These are phyloP conservation scores for Sander lucioperca DNA, from an alignment of 2,113 vertebrate species.

Conservation along the genomic window DNA sequence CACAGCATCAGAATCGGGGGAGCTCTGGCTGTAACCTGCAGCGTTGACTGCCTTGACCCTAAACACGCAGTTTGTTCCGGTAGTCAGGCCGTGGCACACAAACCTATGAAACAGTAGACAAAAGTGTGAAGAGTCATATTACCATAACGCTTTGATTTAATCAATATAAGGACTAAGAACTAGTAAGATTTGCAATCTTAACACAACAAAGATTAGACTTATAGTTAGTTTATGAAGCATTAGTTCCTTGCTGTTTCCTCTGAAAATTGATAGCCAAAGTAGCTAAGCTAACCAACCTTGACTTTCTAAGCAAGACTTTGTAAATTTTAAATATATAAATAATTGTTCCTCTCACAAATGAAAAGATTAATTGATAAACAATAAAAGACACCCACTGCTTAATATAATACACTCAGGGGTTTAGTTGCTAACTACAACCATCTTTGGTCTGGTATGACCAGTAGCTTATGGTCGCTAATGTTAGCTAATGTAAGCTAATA, in stretches of 20 bases:
- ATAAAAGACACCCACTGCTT: no score
- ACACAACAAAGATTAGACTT: not conserved
- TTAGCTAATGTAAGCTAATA: no score
- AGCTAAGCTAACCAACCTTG: no score
- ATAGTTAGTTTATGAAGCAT: not conserved
- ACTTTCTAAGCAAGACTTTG: no score
- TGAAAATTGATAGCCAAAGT: not conserved
- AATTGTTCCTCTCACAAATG: not conserved
- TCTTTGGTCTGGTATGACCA: no score
- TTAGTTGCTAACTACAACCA: no score
- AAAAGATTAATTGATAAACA: no score
- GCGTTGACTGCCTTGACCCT: constrained; percentile 96
- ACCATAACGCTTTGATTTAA: not conserved
- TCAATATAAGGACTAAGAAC: not conserved
- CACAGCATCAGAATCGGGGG: constrained; percentile 89
- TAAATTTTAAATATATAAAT: no score
- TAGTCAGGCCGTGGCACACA: constrained; percentile 91
- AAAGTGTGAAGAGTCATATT: not conserved
- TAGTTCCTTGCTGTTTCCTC: not conserved
- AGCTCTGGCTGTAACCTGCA: constrained; percentile 94
- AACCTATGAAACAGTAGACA: constrained; percentile 84
- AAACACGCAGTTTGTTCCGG: constrained; percentile 89
- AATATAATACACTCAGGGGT: no score
- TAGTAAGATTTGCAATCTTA: not conserved
- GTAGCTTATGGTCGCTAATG: no score